Percentiles rank a stretch among this genome's conserved stretches.
Evolutionary conservation across 2,797 vertebrate genomes (phyloP).

Genomic region (Anisognathus igniventris): DNA sequence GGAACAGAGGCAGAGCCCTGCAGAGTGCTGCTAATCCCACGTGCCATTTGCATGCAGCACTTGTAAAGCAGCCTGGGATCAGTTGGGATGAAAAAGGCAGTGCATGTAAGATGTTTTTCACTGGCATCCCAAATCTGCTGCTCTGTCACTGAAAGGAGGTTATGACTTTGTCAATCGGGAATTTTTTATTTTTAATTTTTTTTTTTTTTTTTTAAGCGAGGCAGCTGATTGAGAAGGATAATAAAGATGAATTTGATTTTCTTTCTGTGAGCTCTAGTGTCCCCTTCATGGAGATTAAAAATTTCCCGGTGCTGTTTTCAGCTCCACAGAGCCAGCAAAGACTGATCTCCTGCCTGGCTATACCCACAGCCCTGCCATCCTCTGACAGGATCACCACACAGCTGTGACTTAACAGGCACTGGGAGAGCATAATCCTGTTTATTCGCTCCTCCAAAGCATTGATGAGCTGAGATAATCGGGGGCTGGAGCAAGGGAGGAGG

Average conservation of each 20-base stretch:
- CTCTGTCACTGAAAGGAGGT: background rate
- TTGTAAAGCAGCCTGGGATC: constrained; percentile 26
- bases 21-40: constrained; percentile 45
- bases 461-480: constrained; percentile 53
- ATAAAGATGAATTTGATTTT: constrained; percentile 30
- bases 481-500: background rate
- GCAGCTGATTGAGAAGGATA: constrained; percentile 16
- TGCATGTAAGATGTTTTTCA: background rate
- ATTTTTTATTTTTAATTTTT: background rate
- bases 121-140: background rate
- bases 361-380: background rate
- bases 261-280: constrained; percentile 25
- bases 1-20: background rate
- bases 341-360: constrained; percentile 54
- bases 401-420: constrained; percentile 33
- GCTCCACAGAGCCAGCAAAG: constrained; percentile 27
- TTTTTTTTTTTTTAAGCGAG: background rate
- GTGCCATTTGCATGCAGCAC: constrained; percentile 16
- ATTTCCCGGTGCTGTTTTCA: constrained; percentile 40
- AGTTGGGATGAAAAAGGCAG: background rate
- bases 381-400: constrained; percentile 52
- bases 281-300: constrained; percentile 58
- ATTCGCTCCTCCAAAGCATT: constrained; percentile 35
- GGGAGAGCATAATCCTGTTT: constrained; percentile 68
- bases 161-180: background rate